Base-by-base conservation (phyloP, 2,888 invertebrate species). In the Buathra laborator region DNA sequence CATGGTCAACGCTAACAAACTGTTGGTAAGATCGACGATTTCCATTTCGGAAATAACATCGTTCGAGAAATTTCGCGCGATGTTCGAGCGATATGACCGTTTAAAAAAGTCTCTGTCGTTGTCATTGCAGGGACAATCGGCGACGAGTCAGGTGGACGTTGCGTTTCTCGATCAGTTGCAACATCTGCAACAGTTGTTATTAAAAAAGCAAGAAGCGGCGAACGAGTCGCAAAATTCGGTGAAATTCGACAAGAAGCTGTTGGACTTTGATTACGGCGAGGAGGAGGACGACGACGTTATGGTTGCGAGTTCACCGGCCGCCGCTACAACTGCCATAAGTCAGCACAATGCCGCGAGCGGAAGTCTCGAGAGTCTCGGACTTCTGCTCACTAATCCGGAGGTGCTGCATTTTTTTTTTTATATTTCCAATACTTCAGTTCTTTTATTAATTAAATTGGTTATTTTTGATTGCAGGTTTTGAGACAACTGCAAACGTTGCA, bases 191-290 rank as follows among this genome's bases (percentile, higher is more conserved):
- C 95, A 96, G 89, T 92, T 96, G 86, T 92, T 96, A 68, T 92
- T 95, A 67, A 94, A 94, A 84, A 94, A 94, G 71, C 93, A 93
- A 83, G 93, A 93, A 68, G 92, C 92, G 37, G 86, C 92, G 0
- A 94, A 92, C 16, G 93, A 94, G 86, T 89, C 94, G 1, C 91
- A 91, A 79, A 90, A 86, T 48, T 94, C 94, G 79, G 95, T 97
- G 4, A 97, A 97, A 92, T 97, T 97, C 93, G 97, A 97, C 93
- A 96, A 97, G 91, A 98, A 98, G 92, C 94, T 98, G 16, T 94
- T 98, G 83, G 97, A 98, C 94, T 98, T 98, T 94, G 98, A 98
- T 94, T 98, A 98, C 92, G 98, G 97, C 79, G 98, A 98, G 89
- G 98, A 98, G 86, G 98, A 98, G 78, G 98, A 98, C n/a, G 96